Conservation (phyloP, 2,888 invertebrate genomes). For the Drosophila mimica region DNA sequence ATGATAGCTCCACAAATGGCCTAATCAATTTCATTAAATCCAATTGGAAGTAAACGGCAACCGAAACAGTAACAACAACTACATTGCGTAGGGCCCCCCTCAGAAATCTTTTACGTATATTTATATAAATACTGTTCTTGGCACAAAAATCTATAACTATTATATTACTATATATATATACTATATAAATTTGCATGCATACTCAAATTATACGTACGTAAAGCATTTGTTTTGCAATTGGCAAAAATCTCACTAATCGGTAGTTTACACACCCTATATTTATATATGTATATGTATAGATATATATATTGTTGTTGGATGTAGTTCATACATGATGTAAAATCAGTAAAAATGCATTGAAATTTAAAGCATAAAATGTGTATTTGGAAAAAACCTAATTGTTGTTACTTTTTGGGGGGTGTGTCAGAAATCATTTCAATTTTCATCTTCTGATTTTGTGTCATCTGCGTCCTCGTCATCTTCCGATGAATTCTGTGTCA, state of each 20-base stretch:
- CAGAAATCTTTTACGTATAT: constrained; percentile 32
- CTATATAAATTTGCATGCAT: constrained; percentile 51
- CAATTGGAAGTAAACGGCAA: constrained; percentile 84
- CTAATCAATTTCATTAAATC: constrained; percentile 97
- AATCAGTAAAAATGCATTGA: constrained; percentile 44
- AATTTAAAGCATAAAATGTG: constrained; percentile 60
- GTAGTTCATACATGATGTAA: constrained; percentile 61
- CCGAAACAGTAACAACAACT: constrained; percentile 16
- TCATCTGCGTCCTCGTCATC: constrained; percentile 54
- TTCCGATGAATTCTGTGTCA: constrained; percentile 52
- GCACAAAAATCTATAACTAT: constrained; percentile 51
- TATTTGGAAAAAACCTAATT: constrained; percentile 60
- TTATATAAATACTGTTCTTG: constrained; percentile 40
- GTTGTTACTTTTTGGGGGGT: constrained; percentile 12
- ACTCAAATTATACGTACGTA: constrained; percentile 45
- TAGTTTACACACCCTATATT: constrained; percentile 44
- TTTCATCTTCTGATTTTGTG: constrained; percentile 51
- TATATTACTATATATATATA: constrained; percentile 30
- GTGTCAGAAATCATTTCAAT: constrained; percentile 11
- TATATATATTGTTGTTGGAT: constrained; percentile 63
- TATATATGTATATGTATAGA: constrained; percentile 45
- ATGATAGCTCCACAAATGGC: constrained; percentile 98
- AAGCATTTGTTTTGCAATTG: constrained; percentile 50
- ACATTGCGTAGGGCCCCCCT: background rate
- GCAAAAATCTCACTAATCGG: constrained; percentile 55